A percentile compares a stretch with the other conserved stretches of the same genome.
These are phyloP conservation scores for Atethmia centrago DNA, from an alignment of 2,888 invertebrate species.

Conservation along the genomic window DNA sequence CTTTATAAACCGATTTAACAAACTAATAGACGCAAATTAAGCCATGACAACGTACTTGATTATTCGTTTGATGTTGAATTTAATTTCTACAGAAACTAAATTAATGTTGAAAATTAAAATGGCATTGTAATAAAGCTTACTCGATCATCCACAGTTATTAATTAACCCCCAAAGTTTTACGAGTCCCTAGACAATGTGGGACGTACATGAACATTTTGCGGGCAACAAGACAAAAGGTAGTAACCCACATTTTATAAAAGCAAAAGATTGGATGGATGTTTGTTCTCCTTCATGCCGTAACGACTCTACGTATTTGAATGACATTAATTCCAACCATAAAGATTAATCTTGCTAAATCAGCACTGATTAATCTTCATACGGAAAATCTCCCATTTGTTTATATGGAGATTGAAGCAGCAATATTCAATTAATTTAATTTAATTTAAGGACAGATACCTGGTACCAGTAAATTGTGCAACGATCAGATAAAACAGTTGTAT, in stretches of 20 bases:
- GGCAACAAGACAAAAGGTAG: constrained; percentile 1
- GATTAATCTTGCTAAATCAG: constrained; percentile 4
- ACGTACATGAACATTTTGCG: constrained; percentile 23
- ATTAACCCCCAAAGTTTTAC: constrained; percentile 41
- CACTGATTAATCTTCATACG: constrained; percentile 10
- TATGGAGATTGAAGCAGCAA: neutral
- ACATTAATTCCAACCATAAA: constrained; percentile 10
- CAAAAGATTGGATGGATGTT: constrained; percentile 2
- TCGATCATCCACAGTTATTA: constrained; percentile 37
- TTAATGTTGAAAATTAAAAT: constrained; percentile 35
- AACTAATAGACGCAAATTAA: constrained; percentile 40
- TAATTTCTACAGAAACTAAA: constrained; percentile 27
- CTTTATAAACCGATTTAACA: constrained; percentile 27
- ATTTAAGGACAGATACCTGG: constrained; percentile 13
- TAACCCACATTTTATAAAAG: constrained; percentile 10
- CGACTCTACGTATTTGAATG: constrained; percentile 1
- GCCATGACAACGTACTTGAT: constrained; percentile 37
- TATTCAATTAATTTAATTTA: constrained; percentile 17
- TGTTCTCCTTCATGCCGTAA: neutral
- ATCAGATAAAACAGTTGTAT: constrained; percentile 24
- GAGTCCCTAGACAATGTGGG: constrained; percentile 40
- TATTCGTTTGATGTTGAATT: constrained; percentile 29
- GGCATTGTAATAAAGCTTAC: constrained; percentile 43
- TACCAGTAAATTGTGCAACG: constrained; percentile 22
- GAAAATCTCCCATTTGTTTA: constrained; percentile 22